Conservation (phyloP, 2,888 invertebrate species). For the Enchytraeus crypticus region DNA sequence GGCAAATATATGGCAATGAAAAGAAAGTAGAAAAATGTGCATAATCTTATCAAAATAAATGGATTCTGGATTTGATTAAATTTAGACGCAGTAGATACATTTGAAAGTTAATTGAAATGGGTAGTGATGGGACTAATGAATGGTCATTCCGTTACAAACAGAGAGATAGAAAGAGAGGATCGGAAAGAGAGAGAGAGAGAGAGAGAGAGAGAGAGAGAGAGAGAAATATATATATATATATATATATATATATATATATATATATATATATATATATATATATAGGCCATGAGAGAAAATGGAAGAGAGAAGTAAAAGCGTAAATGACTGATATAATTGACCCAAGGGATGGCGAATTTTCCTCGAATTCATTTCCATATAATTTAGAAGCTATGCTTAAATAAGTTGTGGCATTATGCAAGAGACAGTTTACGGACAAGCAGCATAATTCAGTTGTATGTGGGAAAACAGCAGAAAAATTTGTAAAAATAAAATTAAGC, state of each 20-base stretch:
- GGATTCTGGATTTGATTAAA: too few relatives aligned
- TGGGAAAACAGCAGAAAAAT: too few relatives aligned
- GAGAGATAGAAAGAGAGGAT: not conserved
- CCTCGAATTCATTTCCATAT: too few relatives aligned
- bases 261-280: not conserved
- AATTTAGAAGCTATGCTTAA: too few relatives aligned
- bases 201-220: slow-evolving; percentile 6
- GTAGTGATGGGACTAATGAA: not conserved
- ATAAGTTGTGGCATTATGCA: too few relatives aligned
- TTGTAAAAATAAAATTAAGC: too few relatives aligned
- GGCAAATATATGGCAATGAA: too few relatives aligned
- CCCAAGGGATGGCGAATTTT: not conserved
- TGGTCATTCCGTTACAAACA: not conserved
- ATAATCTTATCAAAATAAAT: too few relatives aligned
- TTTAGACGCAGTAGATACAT: not conserved
- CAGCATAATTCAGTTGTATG: too few relatives aligned
- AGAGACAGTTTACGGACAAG: too few relatives aligned
- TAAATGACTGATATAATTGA: not conserved
- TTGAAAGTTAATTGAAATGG: not conserved
- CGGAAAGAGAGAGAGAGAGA: not conserved
- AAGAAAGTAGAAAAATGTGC: too few relatives aligned
- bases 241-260: not conserved
- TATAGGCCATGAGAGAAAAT: not conserved
- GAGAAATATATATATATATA: not conserved
- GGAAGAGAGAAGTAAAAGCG: not conserved